Conservation (phyloP, 2,888 invertebrate species). For the Agriopis marginaria region DNA sequence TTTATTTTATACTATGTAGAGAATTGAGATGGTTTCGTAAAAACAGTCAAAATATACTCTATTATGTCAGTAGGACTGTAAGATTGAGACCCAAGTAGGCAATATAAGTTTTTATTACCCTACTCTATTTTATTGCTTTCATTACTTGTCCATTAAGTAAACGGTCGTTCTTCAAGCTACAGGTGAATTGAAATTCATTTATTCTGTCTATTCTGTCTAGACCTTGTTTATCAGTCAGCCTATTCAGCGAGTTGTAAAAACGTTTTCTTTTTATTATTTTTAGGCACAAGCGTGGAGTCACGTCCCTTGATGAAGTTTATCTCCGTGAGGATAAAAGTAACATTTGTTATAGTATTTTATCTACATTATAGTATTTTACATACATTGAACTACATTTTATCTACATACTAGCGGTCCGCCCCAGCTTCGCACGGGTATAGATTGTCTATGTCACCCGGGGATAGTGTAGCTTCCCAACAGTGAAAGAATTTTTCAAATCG, state of each 20-base stretch:
- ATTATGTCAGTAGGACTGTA: background rate
- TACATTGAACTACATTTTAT: too few species aligned
- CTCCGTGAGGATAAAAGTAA: background rate
- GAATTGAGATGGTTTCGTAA: too few species aligned
- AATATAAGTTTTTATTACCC: constrained; percentile 23
- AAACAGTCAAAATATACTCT: background rate
- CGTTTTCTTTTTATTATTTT: background rate
- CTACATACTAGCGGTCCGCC: too few species aligned
- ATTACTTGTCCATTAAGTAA: constrained; percentile 28
- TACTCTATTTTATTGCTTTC: constrained; percentile 33
- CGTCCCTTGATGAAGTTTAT: background rate
- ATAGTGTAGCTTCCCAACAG: too few species aligned
- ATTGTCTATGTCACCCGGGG: too few species aligned
- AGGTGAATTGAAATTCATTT: constrained; percentile 28
- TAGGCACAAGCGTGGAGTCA: background rate
- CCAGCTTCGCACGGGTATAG: too few species aligned
- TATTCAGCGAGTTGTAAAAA: constrained; percentile 11
- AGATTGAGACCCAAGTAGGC: constrained; percentile 17
- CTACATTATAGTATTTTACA: too few species aligned
- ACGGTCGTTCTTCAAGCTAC: constrained; percentile 8
- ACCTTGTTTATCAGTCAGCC: constrained; percentile 8
- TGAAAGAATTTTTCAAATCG: too few species aligned
- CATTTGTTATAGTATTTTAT: too few species aligned
- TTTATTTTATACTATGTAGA: too few species aligned
- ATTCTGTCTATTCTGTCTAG: constrained; percentile 15